phyloP scores from a whole-genome alignment of 1,140 invertebrate genomes.

The Hycleus cichorii region DNA sequence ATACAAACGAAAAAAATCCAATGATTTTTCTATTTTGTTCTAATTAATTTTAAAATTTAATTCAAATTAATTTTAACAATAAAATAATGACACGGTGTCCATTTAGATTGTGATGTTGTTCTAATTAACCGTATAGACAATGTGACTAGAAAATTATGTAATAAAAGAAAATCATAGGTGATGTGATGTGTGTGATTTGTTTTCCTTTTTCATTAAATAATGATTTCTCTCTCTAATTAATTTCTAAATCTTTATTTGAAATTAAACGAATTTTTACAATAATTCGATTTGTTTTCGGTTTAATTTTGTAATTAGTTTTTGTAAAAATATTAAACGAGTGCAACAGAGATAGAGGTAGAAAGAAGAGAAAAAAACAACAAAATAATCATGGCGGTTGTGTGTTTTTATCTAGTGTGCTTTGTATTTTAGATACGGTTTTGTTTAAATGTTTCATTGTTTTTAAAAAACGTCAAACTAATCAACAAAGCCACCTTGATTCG shows the following conservation, averaged over 20 bases:
- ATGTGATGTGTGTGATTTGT: background rate
- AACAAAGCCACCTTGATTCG: background rate
- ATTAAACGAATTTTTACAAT: too few relatives aligned
- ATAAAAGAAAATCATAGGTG: slow-evolving; percentile 7
- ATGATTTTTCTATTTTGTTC: background rate
- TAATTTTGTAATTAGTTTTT: background rate
- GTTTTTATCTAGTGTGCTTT: slow-evolving; percentile 3
- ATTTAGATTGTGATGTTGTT: too few relatives aligned
- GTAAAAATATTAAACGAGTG: background rate
- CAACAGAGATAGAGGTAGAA: background rate
- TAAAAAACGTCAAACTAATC: background rate
- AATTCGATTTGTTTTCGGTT: background rate
- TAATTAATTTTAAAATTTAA: too few relatives aligned
- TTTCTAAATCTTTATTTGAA: too few relatives aligned
- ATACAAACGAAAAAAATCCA: slow-evolving; percentile 9
- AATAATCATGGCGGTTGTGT: slow-evolving; percentile 10
- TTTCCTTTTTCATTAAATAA: slow-evolving; percentile 2
- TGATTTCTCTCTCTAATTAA: too few relatives aligned
- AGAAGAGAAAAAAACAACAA: too few relatives aligned
- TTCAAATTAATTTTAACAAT: too few relatives aligned
- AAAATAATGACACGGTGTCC: too few relatives aligned
- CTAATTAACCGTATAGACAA: too few relatives aligned
- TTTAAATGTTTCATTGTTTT: background rate
- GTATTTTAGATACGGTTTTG: background rate
- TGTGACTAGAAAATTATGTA: slow-evolving; percentile 9